A percentile compares a stretch with the other conserved stretches of the same genome.
These are phyloP conservation scores for Listronotus bonariensis DNA, from an alignment of 1,140 invertebrate genomes.

Conservation along the genomic window DNA sequence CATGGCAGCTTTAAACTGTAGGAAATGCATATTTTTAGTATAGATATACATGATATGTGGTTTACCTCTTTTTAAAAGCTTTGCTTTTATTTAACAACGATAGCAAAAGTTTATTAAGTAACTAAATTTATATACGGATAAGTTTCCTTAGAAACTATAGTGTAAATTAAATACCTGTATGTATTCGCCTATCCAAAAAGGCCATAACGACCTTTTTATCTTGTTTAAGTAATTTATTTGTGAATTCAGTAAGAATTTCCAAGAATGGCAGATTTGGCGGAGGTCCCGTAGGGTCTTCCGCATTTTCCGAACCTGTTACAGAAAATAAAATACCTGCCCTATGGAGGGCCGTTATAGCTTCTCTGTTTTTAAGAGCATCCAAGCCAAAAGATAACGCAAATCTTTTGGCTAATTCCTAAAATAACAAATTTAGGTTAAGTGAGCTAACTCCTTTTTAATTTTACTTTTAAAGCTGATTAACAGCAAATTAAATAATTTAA, in stretches of 20 bases:
- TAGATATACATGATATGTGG: too few relatives aligned
- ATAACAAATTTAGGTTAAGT: conserved; percentile 6
- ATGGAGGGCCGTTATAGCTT: conserved; percentile 95
- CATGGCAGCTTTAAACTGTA: too few relatives aligned
- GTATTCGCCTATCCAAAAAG: conserved; percentile 80
- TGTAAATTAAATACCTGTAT: conserved; percentile 61
- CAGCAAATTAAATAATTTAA: too few relatives aligned
- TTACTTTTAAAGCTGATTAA: too few relatives aligned
- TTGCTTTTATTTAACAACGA: too few relatives aligned
- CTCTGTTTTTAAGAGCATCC: conserved; percentile 96
- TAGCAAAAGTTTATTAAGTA: too few relatives aligned
- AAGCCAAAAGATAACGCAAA: conserved; percentile 97
- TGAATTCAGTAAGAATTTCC: conserved; percentile 95
- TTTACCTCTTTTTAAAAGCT: too few relatives aligned
- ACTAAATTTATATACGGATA: too few relatives aligned
- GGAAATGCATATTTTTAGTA: too few relatives aligned
- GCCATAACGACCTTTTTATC: conserved; percentile 91
- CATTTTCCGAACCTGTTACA: conserved; percentile 62
- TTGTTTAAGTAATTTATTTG: conserved; percentile 93
- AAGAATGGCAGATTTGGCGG: conserved; percentile 90
- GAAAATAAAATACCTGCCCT: conserved; percentile 92
- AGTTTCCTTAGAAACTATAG: too few relatives aligned
- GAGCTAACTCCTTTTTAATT: too few relatives aligned
- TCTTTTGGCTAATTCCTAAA: conserved; percentile 88
- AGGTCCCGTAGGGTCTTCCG: conserved; percentile 72